A percentile compares a stretch with the other conserved stretches of the same genome.
These are phyloP conservation scores for Microctenopoma stevenorrisi DNA, from an alignment of 2,797 vertebrate genomes.

Conservation along the genomic window DNA sequence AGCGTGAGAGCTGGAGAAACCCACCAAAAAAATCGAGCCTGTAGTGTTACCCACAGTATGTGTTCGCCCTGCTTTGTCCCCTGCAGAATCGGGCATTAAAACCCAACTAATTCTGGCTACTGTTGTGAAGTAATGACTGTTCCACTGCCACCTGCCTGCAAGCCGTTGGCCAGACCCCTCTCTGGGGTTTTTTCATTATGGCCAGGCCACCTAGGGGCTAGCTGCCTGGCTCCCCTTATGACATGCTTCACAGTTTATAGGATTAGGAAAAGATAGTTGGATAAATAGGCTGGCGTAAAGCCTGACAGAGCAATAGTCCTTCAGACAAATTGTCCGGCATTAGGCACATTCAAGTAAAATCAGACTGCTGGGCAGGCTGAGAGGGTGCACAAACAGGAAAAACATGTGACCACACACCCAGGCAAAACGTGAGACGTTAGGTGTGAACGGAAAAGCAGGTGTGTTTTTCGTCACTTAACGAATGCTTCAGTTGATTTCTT, in stretches of 20 bases:
- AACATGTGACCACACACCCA: conserved; percentile 38
- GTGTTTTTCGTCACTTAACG: conserved; percentile 34
- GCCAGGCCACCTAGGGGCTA: conserved; percentile 74
- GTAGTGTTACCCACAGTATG: conserved; percentile 71
- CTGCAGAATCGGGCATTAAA: conserved; percentile 75
- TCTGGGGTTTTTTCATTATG: conserved; percentile 80
- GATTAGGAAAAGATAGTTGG: conserved; percentile 80
- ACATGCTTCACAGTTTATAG: conserved; percentile 78
- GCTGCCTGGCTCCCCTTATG: conserved; percentile 66
- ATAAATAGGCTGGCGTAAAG: conserved; percentile 76
- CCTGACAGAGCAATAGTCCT: conserved; percentile 60
- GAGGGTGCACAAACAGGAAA: conserved; percentile 28
- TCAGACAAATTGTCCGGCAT: conserved; percentile 72
- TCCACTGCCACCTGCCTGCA: conserved; percentile 77
- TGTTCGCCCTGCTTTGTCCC: conserved; percentile 65
- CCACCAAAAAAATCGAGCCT: conserved; percentile 72
- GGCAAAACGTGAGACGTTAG: conserved; percentile 32
- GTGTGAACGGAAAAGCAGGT: conserved; percentile 23
- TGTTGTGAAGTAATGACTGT: conserved; percentile 80
- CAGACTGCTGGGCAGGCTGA: conserved; percentile 39
- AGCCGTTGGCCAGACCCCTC: conserved; percentile 74
- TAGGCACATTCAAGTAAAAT: conserved; percentile 66
- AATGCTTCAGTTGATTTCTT: conserved; percentile 18
- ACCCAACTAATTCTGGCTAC: conserved; percentile 74
- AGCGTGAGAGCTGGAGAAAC: conserved; percentile 56